Base-by-base conservation (phyloP, 2,113 vertebrate species). In the Hipposideros armiger region DNA sequence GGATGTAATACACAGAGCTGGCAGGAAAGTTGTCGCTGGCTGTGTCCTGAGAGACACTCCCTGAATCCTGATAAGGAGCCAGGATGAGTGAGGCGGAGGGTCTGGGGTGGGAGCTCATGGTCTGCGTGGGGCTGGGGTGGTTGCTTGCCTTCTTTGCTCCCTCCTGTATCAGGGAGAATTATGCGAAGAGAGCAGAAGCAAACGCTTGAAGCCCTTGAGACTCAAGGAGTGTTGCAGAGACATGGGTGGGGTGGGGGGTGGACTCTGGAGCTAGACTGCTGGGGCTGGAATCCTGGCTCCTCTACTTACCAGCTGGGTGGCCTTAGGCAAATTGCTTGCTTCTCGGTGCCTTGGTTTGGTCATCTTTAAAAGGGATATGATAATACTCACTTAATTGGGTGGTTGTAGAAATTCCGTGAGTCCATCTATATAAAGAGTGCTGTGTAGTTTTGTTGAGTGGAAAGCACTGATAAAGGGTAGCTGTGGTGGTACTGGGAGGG, bases 301-400 rank as follows among this genome's bases (percentile, higher is more conserved):
- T 32, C 7, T 60, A 11, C 36, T 52, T 32, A 42, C 60, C 45
- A 52, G 45, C 87, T 85, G 82, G 26, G 69, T 76, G 87, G 42
- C 81, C 58, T 52, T 40, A 50, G 89, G 67, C 47, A 66, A 47
- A 58, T 6, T 66, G 78, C 87, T 95, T 81, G 54, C 60, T 85
- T 77, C 91, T 89, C 36, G 36, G 76, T 45, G 88, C 80, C 85
- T 93, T 36, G 42, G 19, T 83, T 45, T 77, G 89, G 52, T 89
- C 64, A 28, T 22, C 74, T 67, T 73, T 86, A 82, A 91, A 70
- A 66, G n/a, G 40, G 56, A 50, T 45, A 58, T 77, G 73, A 26
- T 81, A 64, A 77, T 28, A 91, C 60, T 74, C 66, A 32, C 26
- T 81, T 95, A 60, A 90, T 52, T 91, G 77, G 47, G 17, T 3